Evolutionary conservation across 2,888 invertebrate species (phyloP), one percentile per base, ranked within the genome.

Genomic region (Coecobrya sp.): DNA sequence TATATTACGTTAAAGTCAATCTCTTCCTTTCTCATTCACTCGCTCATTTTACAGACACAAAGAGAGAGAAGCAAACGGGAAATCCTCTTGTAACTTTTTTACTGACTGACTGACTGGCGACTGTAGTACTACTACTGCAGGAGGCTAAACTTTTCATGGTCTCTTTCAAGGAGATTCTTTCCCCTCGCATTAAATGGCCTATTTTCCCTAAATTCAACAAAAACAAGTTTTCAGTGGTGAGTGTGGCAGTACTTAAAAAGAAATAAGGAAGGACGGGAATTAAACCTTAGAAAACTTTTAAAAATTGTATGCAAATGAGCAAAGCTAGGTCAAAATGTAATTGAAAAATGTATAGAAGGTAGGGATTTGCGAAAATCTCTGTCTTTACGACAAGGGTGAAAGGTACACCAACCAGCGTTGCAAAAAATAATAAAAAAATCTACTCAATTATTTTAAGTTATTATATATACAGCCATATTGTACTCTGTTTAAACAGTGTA

Each of bases 81-180:
- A 89, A 89, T 89, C 88, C 88, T 89, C 81, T 45, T 65, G 88
- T 68, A 89, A 81, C 88, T 49, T 89, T 81, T 79, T 45, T 73
- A 79, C 87, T 79, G 62, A 27, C 76, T 76, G 59, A 36, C 36
- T n/a, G n/a, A 55, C 55, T 55, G 16, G n/a, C 55, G n/a, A 55
- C 49, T 49, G 49, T 11, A 49, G 13, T 10, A 55, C 16, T 16
- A 55, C 55, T 16, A 16, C 16, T n/a, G 55, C 55, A 3, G 55
- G n/a, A 55, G n/a, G 36, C 7, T 36, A 7, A 36, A 36, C 36
- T 36, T 52, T 52, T 52, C 52, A 52, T 52, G 52, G 16, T 52
- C 11, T 52, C 52, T 52, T 52, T 36, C 3, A 36, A 36, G 7
- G 36, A 36, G 7, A 36, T 4, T 36, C 2, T 7, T 36, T 16